Conservation (phyloP, 2,113 vertebrate species). For the Sardina pilchardus region DNA sequence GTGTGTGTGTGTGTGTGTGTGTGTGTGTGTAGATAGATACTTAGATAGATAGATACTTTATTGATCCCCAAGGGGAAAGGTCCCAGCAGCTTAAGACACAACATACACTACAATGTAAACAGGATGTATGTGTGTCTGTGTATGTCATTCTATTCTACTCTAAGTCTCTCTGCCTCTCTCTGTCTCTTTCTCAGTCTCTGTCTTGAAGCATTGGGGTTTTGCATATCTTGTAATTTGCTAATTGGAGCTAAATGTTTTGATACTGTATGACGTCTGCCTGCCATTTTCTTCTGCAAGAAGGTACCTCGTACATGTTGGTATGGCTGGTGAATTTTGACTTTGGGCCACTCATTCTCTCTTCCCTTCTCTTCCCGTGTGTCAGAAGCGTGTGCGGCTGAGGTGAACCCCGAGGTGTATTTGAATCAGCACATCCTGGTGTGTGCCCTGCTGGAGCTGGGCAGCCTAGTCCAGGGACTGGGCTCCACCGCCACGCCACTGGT, state of each 20-base stretch:
- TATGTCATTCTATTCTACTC: too few species aligned
- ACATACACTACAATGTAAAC: too few species aligned
- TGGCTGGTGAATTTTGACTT: neutral
- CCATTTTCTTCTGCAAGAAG: neutral
- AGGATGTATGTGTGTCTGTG: neutral
- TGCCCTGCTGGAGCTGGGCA: conserved; percentile 87
- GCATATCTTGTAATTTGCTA: neutral
- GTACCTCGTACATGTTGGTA: neutral
- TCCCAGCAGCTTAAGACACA: too few species aligned
- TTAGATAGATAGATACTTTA: too few species aligned
- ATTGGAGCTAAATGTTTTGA: neutral
- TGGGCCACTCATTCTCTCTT: neutral
- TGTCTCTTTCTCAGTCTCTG: neutral
- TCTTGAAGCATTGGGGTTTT: neutral
- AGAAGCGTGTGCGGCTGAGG: neutral
- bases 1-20: neutral
- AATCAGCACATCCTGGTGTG: conserved; percentile 84
- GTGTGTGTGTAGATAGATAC: too few species aligned
- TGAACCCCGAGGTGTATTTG: conserved; percentile 43
- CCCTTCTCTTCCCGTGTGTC: neutral
- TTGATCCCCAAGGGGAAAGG: too few species aligned
- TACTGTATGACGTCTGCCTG: neutral
- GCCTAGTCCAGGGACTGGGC: conserved; percentile 77
- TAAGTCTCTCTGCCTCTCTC: neutral
- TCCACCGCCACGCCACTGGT: conserved; percentile 83